phyloP scores from a whole-genome alignment of 2,797 vertebrate genomes.

The Gambusia yucatana region DNA sequence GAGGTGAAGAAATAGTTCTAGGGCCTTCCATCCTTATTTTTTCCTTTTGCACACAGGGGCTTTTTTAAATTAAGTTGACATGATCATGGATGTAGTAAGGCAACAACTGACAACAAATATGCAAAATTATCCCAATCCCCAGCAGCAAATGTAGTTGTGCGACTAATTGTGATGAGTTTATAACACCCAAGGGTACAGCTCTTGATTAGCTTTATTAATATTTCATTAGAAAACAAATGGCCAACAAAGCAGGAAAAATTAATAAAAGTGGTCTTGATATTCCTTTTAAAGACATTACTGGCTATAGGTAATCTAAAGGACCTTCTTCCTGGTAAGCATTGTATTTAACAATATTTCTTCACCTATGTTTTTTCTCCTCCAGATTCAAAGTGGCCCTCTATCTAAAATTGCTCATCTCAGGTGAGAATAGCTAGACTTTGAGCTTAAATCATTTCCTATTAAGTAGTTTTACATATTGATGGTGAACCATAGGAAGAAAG shows the following conservation, averaged over 20 bases:
- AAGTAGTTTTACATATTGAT: slow-evolving; percentile 14
- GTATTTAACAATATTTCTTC: not conserved
- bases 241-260: not conserved
- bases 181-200: not conserved
- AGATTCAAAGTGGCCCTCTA: not conserved
- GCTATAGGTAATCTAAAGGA: not conserved
- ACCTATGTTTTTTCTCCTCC: slow-evolving; percentile 1
- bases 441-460: slow-evolving; percentile 14
- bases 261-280: not conserved
- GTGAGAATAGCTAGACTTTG: not conserved
- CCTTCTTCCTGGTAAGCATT: not conserved
- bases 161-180: not conserved
- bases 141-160: not conserved
- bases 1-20: not conserved
- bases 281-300: not conserved
- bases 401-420: not conserved
- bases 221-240: not conserved
- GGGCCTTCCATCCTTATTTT: not conserved
- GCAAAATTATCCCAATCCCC: not conserved
- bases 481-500: slow-evolving; percentile 13
- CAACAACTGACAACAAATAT: not conserved
- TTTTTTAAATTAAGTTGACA: not conserved
- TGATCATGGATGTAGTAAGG: not conserved
- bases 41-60: not conserved
- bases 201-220: not conserved